Conservation (phyloP, 2,113 vertebrate species). For the Anas platyrhynchos region DNA sequence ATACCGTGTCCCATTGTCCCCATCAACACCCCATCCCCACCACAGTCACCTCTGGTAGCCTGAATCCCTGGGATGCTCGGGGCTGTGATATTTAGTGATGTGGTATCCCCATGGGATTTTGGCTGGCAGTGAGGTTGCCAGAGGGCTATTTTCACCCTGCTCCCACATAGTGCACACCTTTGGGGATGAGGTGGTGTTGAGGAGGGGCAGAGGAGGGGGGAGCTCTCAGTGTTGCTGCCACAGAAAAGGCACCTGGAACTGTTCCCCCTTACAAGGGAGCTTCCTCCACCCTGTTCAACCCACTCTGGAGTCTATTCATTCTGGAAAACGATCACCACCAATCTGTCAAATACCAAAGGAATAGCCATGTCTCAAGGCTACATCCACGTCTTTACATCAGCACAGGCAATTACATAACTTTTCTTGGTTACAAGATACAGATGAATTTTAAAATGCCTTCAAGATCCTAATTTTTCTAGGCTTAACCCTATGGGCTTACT, state of each 20-base stretch:
- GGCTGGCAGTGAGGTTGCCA: neutral
- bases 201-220: neutral
- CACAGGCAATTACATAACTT: neutral
- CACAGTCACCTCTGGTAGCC: accelerated
- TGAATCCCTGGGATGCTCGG: accelerated
- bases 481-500: neutral
- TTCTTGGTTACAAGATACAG: neutral
- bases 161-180: neutral
- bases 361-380: neutral
- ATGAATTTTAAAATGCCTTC: neutral
- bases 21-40: accelerated
- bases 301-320: accelerated
- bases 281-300: neutral
- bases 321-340: neutral
- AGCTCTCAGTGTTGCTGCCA: neutral
- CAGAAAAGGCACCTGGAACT: neutral
- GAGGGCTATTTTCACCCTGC: neutral
- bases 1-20: accelerated
- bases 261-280: neutral
- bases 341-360: neutral
- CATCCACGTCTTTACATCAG: neutral
- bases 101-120: neutral
- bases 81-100: neutral
- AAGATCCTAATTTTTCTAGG: neutral
- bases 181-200: neutral